Evolutionary conservation across 1,140 invertebrate genomes (phyloP).

Genomic region (Piezodorus guildinii): DNA sequence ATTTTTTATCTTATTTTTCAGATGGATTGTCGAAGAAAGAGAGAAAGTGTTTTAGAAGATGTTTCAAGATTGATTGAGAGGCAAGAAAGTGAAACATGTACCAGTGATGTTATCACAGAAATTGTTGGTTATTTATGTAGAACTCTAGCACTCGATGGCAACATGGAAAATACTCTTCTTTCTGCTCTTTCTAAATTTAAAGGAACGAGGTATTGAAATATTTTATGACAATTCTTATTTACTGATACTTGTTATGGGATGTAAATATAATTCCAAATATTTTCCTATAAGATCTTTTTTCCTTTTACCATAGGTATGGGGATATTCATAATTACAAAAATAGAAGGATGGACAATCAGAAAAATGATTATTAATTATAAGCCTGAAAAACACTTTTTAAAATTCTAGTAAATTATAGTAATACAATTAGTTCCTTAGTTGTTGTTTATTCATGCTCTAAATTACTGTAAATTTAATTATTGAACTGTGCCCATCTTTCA

Average conservation of each 20-base stretch:
- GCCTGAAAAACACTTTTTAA: neutral
- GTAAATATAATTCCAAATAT: too few relatives aligned
- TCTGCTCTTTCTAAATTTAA: conserved; percentile 26
- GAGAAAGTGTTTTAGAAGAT: conserved; percentile 15
- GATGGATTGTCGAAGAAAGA: neutral
- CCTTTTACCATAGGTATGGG: too few relatives aligned
- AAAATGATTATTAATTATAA: neutral
- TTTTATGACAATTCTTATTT: too few relatives aligned
- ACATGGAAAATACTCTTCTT: conserved; percentile 20
- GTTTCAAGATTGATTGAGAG: conserved; percentile 17
- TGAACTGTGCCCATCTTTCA: too few relatives aligned
- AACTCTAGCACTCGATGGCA: conserved; percentile 3
- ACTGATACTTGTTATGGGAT: too few relatives aligned
- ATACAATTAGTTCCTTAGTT: too few relatives aligned
- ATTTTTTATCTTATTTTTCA: neutral
- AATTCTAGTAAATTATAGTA: neutral
- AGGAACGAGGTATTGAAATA: conserved; percentile 23
- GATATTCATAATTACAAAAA: neutral
- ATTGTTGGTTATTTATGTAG: conserved; percentile 12
- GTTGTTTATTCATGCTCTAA: too few relatives aligned
- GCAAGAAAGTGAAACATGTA: conserved; percentile 12
- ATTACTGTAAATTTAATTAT: too few relatives aligned
- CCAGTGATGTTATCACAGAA: conserved; percentile 20
- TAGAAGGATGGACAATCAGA: neutral
- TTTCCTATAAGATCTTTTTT: too few relatives aligned